Conservation (phyloP, 1,140 invertebrate species). For the Reticulitermes speratus region DNA sequence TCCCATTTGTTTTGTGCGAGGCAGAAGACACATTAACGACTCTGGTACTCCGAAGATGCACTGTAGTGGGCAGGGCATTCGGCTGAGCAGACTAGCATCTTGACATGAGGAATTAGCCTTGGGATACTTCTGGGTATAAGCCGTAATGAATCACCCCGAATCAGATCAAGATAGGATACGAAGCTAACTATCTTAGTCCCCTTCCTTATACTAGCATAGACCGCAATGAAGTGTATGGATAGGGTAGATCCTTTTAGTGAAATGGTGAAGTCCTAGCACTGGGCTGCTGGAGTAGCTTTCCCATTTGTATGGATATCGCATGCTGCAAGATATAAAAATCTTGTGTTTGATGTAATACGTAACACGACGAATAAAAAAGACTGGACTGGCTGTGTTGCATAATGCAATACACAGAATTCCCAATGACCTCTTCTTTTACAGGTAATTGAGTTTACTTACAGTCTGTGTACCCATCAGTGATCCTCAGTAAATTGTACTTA, state of each 20-base stretch:
- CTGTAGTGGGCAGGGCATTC: not conserved
- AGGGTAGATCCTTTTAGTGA: not conserved
- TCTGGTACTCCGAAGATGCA: not conserved
- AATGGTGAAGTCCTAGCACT: not conserved
- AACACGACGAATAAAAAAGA: too few relatives aligned
- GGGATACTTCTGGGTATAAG: not conserved
- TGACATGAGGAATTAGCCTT: conserved; percentile 26
- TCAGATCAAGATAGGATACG: conserved; percentile 20
- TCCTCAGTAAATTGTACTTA: too few relatives aligned
- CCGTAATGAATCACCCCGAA: conserved; percentile 23
- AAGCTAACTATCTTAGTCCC: not conserved
- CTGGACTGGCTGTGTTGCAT: too few relatives aligned
- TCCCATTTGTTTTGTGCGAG: not conserved
- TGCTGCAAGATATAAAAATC: not conserved
- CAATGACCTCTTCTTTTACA: too few relatives aligned
- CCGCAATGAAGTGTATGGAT: conserved; percentile 13
- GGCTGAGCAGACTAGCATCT: not conserved
- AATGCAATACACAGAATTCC: too few relatives aligned
- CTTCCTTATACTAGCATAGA: not conserved
- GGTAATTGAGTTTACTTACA: too few relatives aligned
- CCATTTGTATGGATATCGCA: not conserved
- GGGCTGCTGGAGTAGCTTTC: not conserved
- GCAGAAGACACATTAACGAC: not conserved
- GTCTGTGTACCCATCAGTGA: too few relatives aligned
- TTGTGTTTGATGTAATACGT: too few relatives aligned